Conservation (phyloP, 2,797 vertebrate genomes). For the Setipinna tenuifilis region DNA sequence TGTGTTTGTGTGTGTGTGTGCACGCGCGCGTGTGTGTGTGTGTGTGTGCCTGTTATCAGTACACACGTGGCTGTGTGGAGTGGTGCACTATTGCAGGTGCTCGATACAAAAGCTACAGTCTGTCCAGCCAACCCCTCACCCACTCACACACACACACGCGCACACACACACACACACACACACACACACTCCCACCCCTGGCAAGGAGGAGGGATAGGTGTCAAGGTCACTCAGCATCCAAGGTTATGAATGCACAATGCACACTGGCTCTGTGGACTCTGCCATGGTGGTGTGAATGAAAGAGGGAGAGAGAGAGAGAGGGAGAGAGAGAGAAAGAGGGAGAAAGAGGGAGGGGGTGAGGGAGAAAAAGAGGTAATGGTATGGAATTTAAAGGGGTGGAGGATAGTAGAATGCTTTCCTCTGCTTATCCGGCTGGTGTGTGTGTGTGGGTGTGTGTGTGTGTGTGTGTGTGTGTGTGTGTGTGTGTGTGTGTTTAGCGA, state of each 20-base stretch:
- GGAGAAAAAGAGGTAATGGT: neutral
- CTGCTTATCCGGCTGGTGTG: conserved; percentile 25
- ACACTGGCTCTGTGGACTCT: neutral
- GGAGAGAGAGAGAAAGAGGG: conserved; percentile 23
- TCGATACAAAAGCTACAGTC: conserved; percentile 15
- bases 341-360: conserved; percentile 25
- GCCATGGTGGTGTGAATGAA: conserved; percentile 17
- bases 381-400: conserved; percentile 25
- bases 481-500: conserved; percentile 33
- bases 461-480: conserved; percentile 38
- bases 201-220: conserved; percentile 52
- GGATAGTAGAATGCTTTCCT: conserved; percentile 50
- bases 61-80: neutral
- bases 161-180: too few species aligned
- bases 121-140: conserved; percentile 17
- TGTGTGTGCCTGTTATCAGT: conserved; percentile 31
- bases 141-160: neutral
- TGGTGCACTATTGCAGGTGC: neutral
- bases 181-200: conserved; percentile 34
- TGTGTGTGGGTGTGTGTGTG: conserved; percentile 6
- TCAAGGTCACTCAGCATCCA: conserved; percentile 48
- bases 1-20: neutral
- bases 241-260: conserved; percentile 49
- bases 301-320: neutral
- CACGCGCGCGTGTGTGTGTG: neutral